Evolutionary conservation across 2,888 invertebrate species (phyloP), one percentile per base, ranked within the genome.

Genomic region (Spodoptera littoralis): DNA sequence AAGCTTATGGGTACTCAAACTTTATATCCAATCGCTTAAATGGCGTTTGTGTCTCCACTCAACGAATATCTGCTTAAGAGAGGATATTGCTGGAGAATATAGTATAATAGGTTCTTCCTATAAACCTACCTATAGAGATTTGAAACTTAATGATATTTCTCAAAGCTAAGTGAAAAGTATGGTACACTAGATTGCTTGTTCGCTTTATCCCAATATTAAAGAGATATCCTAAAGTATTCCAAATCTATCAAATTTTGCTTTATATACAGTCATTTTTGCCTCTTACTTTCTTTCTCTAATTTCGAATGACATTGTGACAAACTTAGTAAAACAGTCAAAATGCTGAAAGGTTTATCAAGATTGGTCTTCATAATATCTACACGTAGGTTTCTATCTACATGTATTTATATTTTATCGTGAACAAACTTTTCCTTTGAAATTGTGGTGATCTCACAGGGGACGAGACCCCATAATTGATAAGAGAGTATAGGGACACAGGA

Each of bases 381-480:
- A 27, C 36, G 12, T 44, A 60, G 18, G 18, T 18, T 18, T 9
- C 41, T 62, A 47, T 47, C 42, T 50, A 42, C 24, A 44, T 47
- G 8, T 56, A 47, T 41, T 30, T 53, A 44, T 30, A 30, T 51
- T 68, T 44, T 44, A 46, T 41, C 48, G 8, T 55, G 44, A 64
- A 27, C 54, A 82, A 83, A 81, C 76, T 83, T 84, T 79, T 65
- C 76, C 69, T 76, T 76, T 76, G 70, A 72, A 81, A 83, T 81
- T 77, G 80, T 77, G 74, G 76, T 70, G 70, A 82, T 76, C 69
- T 73, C 80, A 64, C 72, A 65, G 73, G 76, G 77, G 77, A 73
- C 73, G 70, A 70, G 75, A 52, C 62, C 77, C 79, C 74, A 81
- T 86, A 88, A 88, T 88, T 88, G 88, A 87, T 89, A 86, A 87